Evolutionary conservation across 2,888 invertebrate genomes (phyloP), one percentile per base, ranked within the genome.

Genomic region (Matsumyia berberina): DNA sequence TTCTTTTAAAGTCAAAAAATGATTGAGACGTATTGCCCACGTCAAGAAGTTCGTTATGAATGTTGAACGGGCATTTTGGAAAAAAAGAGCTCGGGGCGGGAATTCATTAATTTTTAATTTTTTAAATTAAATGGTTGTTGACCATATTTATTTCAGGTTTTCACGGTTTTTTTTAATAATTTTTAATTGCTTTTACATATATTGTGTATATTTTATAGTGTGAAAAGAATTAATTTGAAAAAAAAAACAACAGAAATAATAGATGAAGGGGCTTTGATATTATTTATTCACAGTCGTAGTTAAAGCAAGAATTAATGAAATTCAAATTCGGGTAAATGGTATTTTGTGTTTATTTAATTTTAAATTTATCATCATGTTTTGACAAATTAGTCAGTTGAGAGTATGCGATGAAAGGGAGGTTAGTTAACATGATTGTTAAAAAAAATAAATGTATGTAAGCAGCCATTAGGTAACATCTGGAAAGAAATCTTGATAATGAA

Each of bases 1-100:
- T n/a, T n/a, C n/a, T 49, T 49, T 42, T 24, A 19, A 64, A 15
- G 39, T 2, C 15, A 15, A 39, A 44, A 4, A 60, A 42, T 29
- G 60, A 60, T 44, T 60, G 42, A 60, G 60, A 55, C 11, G 6
- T 44, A 42, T 42, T 60, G 9, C 15, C 5, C 35, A 7, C 37
- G 19, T 57, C 19, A 12, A 53, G 31, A 31, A 17, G 12, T 9
- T 12, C 12, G 9, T 17, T 46, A 46, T 42, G 15, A 11, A 46
- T 42, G 15, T 5, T 24, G 24, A 24, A 24, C 24, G 2, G 4
- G 2, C 24, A 24, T n/a, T n/a, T n/a, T n/a, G n/a, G n/a, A n/a
- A n/a, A n/a, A 24, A 24, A 24, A 24, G 24, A 24, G 24, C 24
- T 24, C 4, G 24, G 24, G 4, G 4, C 24, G 24, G 24, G 24